Conservation (phyloP, 1,140 invertebrate species). For the Coptotermes formosanus region DNA sequence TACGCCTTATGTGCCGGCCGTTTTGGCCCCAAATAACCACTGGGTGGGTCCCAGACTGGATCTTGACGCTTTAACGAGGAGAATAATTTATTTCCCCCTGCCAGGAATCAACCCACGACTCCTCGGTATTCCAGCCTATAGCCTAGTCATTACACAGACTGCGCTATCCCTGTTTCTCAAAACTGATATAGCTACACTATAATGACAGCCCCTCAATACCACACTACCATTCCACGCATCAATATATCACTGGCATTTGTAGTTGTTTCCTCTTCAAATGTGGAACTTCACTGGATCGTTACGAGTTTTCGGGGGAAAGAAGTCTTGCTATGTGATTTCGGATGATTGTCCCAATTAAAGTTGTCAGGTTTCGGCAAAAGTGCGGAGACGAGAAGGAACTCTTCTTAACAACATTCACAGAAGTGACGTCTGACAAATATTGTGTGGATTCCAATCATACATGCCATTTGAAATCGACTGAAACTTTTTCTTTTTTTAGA, state of each 20-base stretch:
- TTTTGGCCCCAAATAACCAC: too few relatives aligned
- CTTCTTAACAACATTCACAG: not conserved
- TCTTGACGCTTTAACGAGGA: too few relatives aligned
- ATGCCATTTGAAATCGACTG: not conserved
- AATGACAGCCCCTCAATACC: too few relatives aligned
- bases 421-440: not conserved
- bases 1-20: too few relatives aligned
- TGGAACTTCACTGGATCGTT: not conserved
- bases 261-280: not conserved
- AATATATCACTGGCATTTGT: not conserved
- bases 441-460: not conserved
- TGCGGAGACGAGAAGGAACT: not conserved
- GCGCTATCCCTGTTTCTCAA: too few relatives aligned
- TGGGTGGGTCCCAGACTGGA: too few relatives aligned
- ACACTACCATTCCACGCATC: not conserved
- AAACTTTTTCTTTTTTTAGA: not conserved
- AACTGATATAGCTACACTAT: too few relatives aligned
- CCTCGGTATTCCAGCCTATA: too few relatives aligned
- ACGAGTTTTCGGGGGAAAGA: not conserved
- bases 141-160: too few relatives aligned
- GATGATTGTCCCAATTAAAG: constrained; percentile 5
- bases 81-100: too few relatives aligned
- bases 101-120: too few relatives aligned
- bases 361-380: not conserved
- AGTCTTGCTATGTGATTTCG: not conserved